A percentile compares a stretch with the other conserved stretches of the same genome.
Evolutionary conservation across 1,140 invertebrate genomes (phyloP).

Genomic region (Lethrus apterus): DNA sequence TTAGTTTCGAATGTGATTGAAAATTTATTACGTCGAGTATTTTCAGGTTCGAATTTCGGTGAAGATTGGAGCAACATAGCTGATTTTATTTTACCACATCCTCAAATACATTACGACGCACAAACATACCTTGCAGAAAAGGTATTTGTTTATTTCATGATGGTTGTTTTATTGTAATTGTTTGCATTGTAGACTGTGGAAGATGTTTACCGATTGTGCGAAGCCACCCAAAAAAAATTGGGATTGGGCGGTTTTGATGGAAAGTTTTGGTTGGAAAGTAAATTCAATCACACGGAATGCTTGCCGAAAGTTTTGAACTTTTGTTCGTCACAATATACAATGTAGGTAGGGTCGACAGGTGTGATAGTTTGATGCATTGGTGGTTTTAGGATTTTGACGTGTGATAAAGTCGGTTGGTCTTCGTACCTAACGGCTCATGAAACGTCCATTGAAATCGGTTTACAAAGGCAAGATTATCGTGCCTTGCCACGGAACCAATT

Average conservation of each 20-base stretch:
- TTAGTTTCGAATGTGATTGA: conserved; percentile 35
- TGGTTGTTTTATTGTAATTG: conserved; percentile 1
- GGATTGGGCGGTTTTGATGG: conserved; percentile 43
- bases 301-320: conserved; percentile 37
- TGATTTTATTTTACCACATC: conserved; percentile 47
- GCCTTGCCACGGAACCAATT: conserved; percentile 19
- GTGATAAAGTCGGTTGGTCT: conserved; percentile 47
- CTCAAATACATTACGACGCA: conserved; percentile 49
- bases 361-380: not conserved
- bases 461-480: conserved; percentile 26
- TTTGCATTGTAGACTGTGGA: conserved; percentile 15
- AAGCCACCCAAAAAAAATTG: conserved; percentile 42
- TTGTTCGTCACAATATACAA: conserved; percentile 19
- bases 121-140: conserved; percentile 49
- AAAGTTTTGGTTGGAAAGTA: conserved; percentile 47
- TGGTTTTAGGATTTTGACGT: conserved; percentile 44
- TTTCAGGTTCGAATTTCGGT: conserved; percentile 48
- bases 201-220: conserved; percentile 45
- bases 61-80: conserved; percentile 54
- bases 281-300: conserved; percentile 45
- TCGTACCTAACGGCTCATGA: conserved; percentile 52
- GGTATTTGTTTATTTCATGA: conserved; percentile 35
- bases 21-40: conserved; percentile 3
- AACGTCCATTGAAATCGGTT: conserved; percentile 40
- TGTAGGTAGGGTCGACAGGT: conserved; percentile 25